phyloP scores from a whole-genome alignment of 2,888 invertebrate genomes.

The Diadegma fenestrale region DNA sequence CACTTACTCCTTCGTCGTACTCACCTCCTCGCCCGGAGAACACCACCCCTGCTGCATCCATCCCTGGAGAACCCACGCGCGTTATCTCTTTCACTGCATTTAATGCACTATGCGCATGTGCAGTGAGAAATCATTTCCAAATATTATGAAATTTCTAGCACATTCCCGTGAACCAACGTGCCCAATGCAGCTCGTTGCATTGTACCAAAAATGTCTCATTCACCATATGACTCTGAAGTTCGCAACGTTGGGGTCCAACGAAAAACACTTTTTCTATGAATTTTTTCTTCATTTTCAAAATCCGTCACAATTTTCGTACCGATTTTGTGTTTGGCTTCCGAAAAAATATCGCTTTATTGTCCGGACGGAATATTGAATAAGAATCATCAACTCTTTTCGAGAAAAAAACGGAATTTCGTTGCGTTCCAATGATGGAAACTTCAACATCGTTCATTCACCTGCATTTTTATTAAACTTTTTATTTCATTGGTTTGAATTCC shows the following conservation, averaged over 20 bases:
- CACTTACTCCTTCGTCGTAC: conserved; percentile 71
- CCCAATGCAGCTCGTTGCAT: background rate
- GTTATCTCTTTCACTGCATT: conserved; percentile 24
- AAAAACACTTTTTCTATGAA: too few species aligned
- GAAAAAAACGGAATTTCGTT: too few species aligned
- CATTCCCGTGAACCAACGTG: background rate
- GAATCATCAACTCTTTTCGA: too few species aligned
- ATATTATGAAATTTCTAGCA: conserved; percentile 13
- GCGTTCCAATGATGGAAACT: too few species aligned
- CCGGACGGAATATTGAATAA: too few species aligned
- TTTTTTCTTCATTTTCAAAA: too few species aligned
- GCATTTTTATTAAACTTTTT: background rate
- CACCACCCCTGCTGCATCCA: conserved; percentile 40
- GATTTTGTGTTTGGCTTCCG: too few species aligned
- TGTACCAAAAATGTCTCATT: background rate
- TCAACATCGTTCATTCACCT: too few species aligned
- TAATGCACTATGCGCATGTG: conserved; percentile 2
- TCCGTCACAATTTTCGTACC: too few species aligned
- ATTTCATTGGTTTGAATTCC: background rate
- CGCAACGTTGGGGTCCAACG: too few species aligned
- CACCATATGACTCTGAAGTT: too few species aligned
- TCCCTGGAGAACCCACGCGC: conserved; percentile 50
- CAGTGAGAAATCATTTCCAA: background rate
- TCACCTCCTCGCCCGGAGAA: conserved; percentile 54
- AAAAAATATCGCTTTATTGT: too few species aligned